Percentiles rank a stretch among this genome's conserved stretches.
These are phyloP conservation scores for Nycticebus coucang DNA, from an alignment of 2,113 vertebrate genomes.

Conservation along the genomic window DNA sequence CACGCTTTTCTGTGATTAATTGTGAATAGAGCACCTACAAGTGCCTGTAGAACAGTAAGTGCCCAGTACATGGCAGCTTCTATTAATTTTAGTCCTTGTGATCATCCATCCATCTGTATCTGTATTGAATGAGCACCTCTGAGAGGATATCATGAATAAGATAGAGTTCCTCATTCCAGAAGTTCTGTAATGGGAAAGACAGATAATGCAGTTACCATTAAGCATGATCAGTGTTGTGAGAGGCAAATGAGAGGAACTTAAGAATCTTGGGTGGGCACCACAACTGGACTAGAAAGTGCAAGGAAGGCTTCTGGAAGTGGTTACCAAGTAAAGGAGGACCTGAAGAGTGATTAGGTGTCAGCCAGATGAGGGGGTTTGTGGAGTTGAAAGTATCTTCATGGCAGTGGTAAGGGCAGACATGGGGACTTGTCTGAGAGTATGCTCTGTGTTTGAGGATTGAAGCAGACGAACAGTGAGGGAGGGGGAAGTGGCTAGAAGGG, in stretches of 20 bases:
- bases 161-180: background rate
- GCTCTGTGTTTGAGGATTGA: background rate
- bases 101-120: background rate
- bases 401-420: background rate
- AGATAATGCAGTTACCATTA: background rate
- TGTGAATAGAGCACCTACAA: background rate
- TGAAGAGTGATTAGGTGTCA: constrained; percentile 10
- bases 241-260: background rate
- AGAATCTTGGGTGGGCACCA: background rate
- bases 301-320: background rate
- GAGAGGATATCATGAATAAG: background rate
- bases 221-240: background rate
- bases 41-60: background rate
- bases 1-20: background rate
- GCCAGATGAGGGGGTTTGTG: background rate
- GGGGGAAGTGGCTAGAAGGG: background rate
- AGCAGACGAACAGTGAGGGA: background rate
- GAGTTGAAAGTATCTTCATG: background rate
- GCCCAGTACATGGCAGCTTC: background rate
- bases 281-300: background rate
- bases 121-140: constrained; percentile 21
- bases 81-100: constrained; percentile 8
- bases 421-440: background rate
- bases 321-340: background rate
- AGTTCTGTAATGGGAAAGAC: background rate